Percentiles rank a stretch among this genome's conserved stretches.
Conservation (phyloP, 2,797 vertebrate species). For the Apogon hyalosoma region DNA sequence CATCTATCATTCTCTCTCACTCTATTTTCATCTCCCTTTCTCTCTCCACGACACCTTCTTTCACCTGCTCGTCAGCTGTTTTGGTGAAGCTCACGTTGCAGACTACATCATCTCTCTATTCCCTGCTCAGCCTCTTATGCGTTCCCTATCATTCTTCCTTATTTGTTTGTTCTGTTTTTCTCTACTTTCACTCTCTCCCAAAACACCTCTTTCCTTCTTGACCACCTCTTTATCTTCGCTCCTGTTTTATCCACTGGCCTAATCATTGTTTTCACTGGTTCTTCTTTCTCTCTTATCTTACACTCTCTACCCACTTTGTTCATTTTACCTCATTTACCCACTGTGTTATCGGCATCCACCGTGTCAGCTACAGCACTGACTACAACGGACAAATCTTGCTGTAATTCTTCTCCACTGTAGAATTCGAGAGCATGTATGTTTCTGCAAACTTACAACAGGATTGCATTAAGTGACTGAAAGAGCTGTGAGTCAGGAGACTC, state of each 20-base stretch:
- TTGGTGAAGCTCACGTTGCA: constrained; percentile 28
- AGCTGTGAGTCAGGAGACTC: no score
- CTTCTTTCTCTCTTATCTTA: constrained; percentile 10
- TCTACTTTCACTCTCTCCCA: neutral
- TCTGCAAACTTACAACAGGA: no score
- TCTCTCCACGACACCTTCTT: constrained; percentile 32
- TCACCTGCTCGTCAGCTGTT: constrained; percentile 53
- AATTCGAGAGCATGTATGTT: no score
- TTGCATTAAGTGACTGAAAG: no score
- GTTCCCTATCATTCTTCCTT: constrained; percentile 31
- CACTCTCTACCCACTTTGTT: constrained; percentile 17
- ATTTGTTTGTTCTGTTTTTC: constrained; percentile 46
- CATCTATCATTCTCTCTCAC: constrained; percentile 36
- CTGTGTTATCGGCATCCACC: constrained; percentile 34
- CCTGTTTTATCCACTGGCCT: constrained; percentile 32
- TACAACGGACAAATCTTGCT: constrained; percentile 15
- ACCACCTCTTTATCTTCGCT: constrained; percentile 17
- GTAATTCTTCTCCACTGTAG: no score
- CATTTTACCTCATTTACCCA: constrained; percentile 16
- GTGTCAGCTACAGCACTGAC: constrained; percentile 39
- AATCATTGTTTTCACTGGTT: constrained; percentile 23
- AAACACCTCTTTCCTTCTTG: constrained; percentile 9
- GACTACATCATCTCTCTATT: constrained; percentile 11
- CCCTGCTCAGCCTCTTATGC: constrained; percentile 31
- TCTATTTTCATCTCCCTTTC: constrained; percentile 27